Conservation (phyloP, 2,113 vertebrate species). For the Gracilinanus agilis region DNA sequence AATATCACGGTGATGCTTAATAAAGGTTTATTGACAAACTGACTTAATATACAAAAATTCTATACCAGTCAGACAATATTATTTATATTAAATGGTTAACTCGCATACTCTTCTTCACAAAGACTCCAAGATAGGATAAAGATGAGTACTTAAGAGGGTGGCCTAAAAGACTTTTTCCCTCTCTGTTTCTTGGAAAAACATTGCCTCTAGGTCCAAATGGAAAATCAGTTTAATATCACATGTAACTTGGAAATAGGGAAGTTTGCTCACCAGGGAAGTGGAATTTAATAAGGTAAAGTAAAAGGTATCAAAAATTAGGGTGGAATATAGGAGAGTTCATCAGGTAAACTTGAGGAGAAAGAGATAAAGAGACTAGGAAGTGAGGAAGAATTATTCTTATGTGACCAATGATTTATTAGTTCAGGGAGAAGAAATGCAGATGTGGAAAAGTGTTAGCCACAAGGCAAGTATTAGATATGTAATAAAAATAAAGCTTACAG, state of each 20-base stretch:
- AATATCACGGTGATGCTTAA: not conserved
- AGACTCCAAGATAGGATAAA: not conserved
- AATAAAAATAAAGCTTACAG: no score
- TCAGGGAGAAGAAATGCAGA: not conserved
- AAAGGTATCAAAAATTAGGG: constrained; percentile 12
- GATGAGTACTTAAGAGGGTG: not conserved
- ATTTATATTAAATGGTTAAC: not conserved
- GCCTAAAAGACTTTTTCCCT: not conserved
- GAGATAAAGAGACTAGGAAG: not conserved
- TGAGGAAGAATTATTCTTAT: not conserved
- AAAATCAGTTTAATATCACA: not conserved
- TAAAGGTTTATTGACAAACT: not conserved
- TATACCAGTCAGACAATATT: not conserved
- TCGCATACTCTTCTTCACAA: not conserved
- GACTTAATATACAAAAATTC: not conserved
- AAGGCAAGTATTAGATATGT: not conserved
- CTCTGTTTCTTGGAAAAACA: constrained; percentile 15
- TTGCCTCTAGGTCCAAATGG: not conserved
- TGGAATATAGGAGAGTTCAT: not conserved
- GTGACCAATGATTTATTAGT: not conserved
- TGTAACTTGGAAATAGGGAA: not conserved
- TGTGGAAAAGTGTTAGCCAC: not conserved
- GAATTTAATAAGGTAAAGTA: not conserved
- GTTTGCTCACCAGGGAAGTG: not conserved
- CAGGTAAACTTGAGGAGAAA: not conserved